Base-by-base conservation (phyloP, 2,797 vertebrate species). In the Gallinago solitaria region DNA sequence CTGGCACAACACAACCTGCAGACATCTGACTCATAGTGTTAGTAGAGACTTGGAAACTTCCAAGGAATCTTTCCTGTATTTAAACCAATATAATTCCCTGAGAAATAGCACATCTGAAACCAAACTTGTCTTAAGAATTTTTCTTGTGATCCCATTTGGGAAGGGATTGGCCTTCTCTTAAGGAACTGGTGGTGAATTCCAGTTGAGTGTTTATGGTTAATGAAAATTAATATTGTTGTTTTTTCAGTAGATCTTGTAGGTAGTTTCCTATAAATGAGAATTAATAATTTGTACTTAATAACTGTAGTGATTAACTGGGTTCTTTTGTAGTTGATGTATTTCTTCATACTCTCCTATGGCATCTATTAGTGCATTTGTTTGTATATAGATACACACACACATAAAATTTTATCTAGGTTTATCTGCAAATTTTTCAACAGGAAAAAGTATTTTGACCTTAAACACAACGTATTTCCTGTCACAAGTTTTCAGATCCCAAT, bases 1-100 rank as follows among this genome's bases (percentile, higher is more conserved):
- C 73, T 96, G 96, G 94, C 96, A 95, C 37, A 82, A 73, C 15
- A 9, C 13, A 90, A 86, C 43, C 45, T 61, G 77, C 16, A 93
- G 80, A 82, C 41, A 0, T 95, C 94, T 95, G 95, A 96, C 74
- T 95, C 93, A 95, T 4, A 85, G 30, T 21, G 12, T 71, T 78
- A 78, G 76, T 23, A 82, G 90, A 95, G 48, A 77, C 89, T 94
- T 91, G 93, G 88, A 97, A 94, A 87, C 83, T 85, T 96, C 53
- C 68, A 87, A 84, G 83, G 53, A 93, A 51, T 54, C 83, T 83
- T 96, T 90, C 93, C 88, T 96, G 70, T 89, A 92, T 64, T 95
- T 67, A 77, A 95, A 91, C 70, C 81, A 84, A 50, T 75, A 86
- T 71, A 87, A 91, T 90, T 87, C 53, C 53, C 68, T 61, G 77